Evolutionary conservation across 2,888 invertebrate genomes (phyloP), one percentile per base, ranked within the genome.

Genomic region (Lasioglossum calceatum): DNA sequence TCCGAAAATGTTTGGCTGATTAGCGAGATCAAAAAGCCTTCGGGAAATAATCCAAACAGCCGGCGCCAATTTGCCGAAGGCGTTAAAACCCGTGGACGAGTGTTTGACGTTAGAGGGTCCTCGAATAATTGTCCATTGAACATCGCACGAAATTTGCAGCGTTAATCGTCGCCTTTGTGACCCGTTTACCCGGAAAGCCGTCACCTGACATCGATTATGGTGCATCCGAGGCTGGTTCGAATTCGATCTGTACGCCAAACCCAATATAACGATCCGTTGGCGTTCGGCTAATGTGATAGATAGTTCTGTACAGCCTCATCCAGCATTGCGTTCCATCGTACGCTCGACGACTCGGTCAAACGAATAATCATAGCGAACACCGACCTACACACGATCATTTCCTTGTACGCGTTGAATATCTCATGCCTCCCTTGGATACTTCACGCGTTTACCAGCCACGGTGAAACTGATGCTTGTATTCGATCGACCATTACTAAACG

Each of bases 181-280:
- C 74, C 76, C 67, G 75, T 82, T 85, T 85, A 81, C 19, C 50
- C 14, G 85, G 77, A 77, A 81, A 85, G 73, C 78, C 67, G 39
- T 78, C 77, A 67, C 76, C 54, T 74, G n/a, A 44, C 82, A 83
- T 86, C 73, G 83, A 89, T 88, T 88, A 81, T 79, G 44, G 76
- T 70, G 36, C 58, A 44, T 61, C 70, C 14, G 36, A 72, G 42
- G 72, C 67, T 77, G 70, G 76, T 77, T 80, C 67, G 77, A 85
- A 82, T 84, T 85, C 87, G 77, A 50, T 79, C 78, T 76, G 74
- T 50, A 81, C 74, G 67, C 39, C 71, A 73, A 81, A 87, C 70
- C 73, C 73, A 39, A 58, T 50, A 42, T 75, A 87, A 81, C 77
- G 39, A 36, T 54, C 39, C 47, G 8, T 72, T 77, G 42, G 4